Conservation (phyloP, 2,888 invertebrate species). For the Eledone cirrhosa region DNA sequence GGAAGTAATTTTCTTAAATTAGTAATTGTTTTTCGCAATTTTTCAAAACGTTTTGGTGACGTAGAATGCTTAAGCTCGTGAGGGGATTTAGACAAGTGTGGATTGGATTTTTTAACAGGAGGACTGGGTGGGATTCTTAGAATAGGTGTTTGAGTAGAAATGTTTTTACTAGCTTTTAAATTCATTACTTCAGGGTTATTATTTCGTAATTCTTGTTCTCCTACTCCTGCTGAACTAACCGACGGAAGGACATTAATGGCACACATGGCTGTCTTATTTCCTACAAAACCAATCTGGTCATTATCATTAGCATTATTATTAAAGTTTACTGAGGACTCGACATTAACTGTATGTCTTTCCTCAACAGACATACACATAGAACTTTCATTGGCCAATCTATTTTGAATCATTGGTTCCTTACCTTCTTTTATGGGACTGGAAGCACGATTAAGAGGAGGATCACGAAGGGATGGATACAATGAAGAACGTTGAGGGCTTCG, state of each 20-base stretch:
- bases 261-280: not conserved
- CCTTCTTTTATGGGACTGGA: too few relatives aligned
- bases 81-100: not conserved
- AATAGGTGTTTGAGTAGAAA: conserved; percentile 20
- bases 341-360: not conserved
- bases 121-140: conserved; percentile 10
- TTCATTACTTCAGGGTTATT: not conserved
- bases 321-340: not conserved
- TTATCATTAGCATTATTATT: not conserved
- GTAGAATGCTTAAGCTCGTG: not conserved
- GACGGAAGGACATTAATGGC: not conserved
- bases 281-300: not conserved
- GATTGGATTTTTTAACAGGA: not conserved
- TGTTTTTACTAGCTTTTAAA: not conserved
- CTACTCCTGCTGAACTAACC: not conserved
- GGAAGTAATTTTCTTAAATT: not conserved
- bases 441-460: conserved; percentile 12
- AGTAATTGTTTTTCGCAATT: not conserved
- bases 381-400: not conserved
- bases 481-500: not conserved
- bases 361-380: not conserved
- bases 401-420: not conserved
- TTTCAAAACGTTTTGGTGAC: too few relatives aligned
- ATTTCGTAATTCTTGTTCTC: not conserved
- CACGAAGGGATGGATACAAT: conserved; percentile 13